Evolutionary conservation across 2,113 vertebrate species (phyloP).

Genomic region (Marcusenius ussheri): DNA sequence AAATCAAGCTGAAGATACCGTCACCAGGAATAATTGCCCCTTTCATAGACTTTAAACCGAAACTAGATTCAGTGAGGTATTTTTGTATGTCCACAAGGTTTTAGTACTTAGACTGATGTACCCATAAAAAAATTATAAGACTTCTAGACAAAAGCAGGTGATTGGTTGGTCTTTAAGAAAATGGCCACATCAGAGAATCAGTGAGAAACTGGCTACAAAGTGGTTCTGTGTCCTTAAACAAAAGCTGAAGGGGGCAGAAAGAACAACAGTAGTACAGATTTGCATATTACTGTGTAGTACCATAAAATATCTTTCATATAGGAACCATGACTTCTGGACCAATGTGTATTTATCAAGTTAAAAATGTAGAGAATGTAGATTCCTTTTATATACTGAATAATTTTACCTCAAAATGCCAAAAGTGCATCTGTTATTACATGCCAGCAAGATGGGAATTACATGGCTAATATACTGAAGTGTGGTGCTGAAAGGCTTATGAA

Average conservation of each 20-base stretch:
- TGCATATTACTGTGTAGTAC: neutral
- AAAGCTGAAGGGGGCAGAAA: neutral
- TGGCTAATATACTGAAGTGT: neutral
- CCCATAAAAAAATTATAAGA: neutral
- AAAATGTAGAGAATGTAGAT: neutral
- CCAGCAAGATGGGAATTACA: neutral
- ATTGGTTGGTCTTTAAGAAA: neutral
- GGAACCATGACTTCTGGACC: neutral
- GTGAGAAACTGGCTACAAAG: neutral
- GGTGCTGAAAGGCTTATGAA: neutral
- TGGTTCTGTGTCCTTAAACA: neutral
- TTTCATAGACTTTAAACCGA: neutral
- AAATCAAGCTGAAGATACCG: neutral
- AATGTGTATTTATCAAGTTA: constrained; percentile 11
- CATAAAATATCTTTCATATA: neutral
- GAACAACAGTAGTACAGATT: neutral
- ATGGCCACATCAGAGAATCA: neutral
- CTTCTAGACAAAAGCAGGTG: neutral
- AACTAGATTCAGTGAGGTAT: neutral
- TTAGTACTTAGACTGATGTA: constrained; percentile 2
- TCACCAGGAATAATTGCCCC: neutral
- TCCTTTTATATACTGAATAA: constrained; percentile 30
- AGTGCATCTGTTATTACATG: neutral
- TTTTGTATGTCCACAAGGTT: constrained; percentile 1
- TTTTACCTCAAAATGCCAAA: neutral